Evolutionary conservation across 2,113 vertebrate genomes (phyloP).

Genomic region (Atractosteus spatula): DNA sequence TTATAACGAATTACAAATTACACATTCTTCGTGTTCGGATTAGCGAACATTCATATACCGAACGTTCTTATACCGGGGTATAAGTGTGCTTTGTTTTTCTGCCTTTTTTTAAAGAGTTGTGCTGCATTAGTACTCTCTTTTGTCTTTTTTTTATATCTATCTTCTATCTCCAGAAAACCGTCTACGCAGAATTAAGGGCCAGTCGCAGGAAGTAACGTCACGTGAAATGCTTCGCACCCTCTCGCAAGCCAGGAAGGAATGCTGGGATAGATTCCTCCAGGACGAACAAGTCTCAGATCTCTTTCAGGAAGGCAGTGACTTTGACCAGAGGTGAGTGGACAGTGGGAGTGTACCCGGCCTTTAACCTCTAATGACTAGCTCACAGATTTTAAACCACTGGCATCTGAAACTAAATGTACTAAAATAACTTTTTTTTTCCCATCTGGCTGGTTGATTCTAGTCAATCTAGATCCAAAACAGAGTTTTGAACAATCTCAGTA

Average conservation of each 20-base stretch:
- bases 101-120: too few species aligned
- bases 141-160: background rate
- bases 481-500: too few species aligned
- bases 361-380: background rate
- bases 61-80: too few species aligned
- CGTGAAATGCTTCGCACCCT: slow-evolving; percentile 90
- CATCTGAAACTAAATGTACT: too few species aligned
- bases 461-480: too few species aligned
- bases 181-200: slow-evolving; percentile 85
- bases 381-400: background rate
- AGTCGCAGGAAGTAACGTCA: slow-evolving; percentile 87
- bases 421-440: too few species aligned
- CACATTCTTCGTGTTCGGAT: too few species aligned
- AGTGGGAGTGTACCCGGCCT: background rate
- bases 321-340: slow-evolving; percentile 81
- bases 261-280: slow-evolving; percentile 93
- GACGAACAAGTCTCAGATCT: slow-evolving; percentile 83
- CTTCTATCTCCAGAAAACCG: slow-evolving; percentile 76
- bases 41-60: too few species aligned
- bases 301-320: slow-evolving; percentile 75
- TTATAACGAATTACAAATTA: too few species aligned
- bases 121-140: too few species aligned
- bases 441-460: too few species aligned
- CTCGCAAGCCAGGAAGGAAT: slow-evolving; percentile 92
- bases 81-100: too few species aligned